Base-by-base conservation (phyloP, 1,140 invertebrate genomes). In the Habropoda laboriosa region DNA sequence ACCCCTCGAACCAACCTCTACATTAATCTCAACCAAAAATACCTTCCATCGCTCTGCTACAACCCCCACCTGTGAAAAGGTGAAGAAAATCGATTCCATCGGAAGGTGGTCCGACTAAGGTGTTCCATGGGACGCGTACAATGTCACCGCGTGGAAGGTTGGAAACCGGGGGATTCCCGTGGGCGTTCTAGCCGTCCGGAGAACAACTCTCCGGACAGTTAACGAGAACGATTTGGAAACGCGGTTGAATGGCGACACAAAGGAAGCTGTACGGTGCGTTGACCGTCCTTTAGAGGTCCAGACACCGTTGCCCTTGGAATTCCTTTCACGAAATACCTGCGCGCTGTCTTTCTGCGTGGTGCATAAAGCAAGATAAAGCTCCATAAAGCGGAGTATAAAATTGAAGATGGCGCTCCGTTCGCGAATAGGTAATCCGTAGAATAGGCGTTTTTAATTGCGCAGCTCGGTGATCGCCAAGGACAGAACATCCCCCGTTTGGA, bases 211-310 rank as follows among this genome's bases (percentile, higher is more conserved):
- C 35, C 47, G 45, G 47, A 53, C 57, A 53, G 71, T 60, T 32
- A 38, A 66, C 45, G 80, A 80, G 85, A 74, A 75, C 85, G 83
- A 79, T 85, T 85, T 85, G 68, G 84, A 64, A 71, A 74, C 58
- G 61, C 75, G 73, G 61, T 57, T 73, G 83, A 78, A 74, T 79
- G 66, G 45, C n/a, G n/a, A n/a, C 85, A 86, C 85, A 86, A 86
- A 86, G 83, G 77, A 83, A 61, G 40, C 79, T 42, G 35, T 70
- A n/a, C n/a, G 27, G 84, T 85, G 84, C 84, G 85, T 85, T 86
- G 85, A 83, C 85, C 83, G 84, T 86, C 85, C 85, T 86, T 86
- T 86, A 77, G 75, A 72, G 67, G 67, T 16, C 53, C 61, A 40
- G 72, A 67, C 45, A 67, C 42, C 32, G 61, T 45, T 73, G 85